Base-by-base conservation (phyloP, 2,797 vertebrate species). In the Gallirallus australis region DNA sequence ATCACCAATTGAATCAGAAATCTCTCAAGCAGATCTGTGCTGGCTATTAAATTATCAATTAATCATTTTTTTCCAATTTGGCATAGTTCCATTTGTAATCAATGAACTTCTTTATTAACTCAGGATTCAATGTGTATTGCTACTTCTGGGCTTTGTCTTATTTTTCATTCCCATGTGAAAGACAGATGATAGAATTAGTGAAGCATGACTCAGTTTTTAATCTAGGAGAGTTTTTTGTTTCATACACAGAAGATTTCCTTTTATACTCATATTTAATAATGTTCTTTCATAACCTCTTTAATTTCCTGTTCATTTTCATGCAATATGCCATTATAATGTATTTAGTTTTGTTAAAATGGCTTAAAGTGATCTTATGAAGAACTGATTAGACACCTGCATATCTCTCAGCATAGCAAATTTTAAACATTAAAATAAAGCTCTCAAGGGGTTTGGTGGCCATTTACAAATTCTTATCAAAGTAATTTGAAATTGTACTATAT, bases 281-380 rank as follows among this genome's bases (percentile, higher is more conserved):
- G 60, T 89, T 91, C 78, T 94, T 79, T 89, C 69, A 92, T 69
- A 91, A 93, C 33, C 31, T 87, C 39, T 82, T 90, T 71, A 17
- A 79, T 93, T 92, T 96, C 50, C n/a, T 65, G 23, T 42, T 86
- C 37, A 64, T 91, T 94, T 89, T 92, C 17, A 75, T 92, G 48
- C 50, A 73, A 37, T 90, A 83, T 64, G 37, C 4, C 15, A 33
- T 86, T 82, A 57, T 54, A 18, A 60, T 12, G 4, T 82, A 19
- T 70, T 80, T 28, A 60, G 40, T 68, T 89, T 68, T 83, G 30
- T 78, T 68, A 47, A 65, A 75, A 20, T 68, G 5, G 13, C 35
- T 89, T 65, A 42, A 86, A 52, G 31, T 28, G 27, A 68, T 6
- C 3, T 54, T 78, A 68, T 47, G 45, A 84, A 81, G 16, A 86